Evolutionary conservation across 2,888 invertebrate genomes (phyloP).

Genomic region (Lepidonotus clava): DNA sequence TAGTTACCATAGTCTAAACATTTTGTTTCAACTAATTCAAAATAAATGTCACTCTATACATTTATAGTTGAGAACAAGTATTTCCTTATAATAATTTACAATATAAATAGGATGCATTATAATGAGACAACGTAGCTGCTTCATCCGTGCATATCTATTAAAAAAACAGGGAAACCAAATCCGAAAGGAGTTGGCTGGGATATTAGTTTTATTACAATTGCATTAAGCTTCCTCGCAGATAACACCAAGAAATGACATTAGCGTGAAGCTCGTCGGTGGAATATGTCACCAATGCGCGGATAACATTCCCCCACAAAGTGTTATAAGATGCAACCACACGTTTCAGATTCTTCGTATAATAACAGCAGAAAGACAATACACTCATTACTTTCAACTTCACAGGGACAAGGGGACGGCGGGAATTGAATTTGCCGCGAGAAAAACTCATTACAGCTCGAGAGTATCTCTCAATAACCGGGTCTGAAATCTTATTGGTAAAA

Average conservation of each 20-base stretch:
- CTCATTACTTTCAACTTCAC: slow-evolving; percentile 47
- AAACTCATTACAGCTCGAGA: slow-evolving; percentile 19
- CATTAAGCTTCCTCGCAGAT: background rate
- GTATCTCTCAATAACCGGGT: slow-evolving; percentile 32
- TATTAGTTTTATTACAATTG: background rate
- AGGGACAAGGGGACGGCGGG: background rate
- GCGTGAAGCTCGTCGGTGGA: background rate
- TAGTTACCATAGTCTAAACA: too few relatives aligned
- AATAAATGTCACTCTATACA: too few relatives aligned
- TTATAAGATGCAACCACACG: background rate
- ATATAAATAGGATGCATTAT: too few relatives aligned
- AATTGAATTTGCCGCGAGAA: slow-evolving; percentile 34
- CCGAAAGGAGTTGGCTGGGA: background rate
- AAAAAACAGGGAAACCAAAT: background rate
- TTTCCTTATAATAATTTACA: too few relatives aligned
- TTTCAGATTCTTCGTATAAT: slow-evolving; percentile 1
- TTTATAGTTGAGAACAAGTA: too few relatives aligned
- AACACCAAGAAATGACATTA: background rate
- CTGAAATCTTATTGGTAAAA: slow-evolving; percentile 49
- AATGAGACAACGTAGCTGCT: too few relatives aligned
- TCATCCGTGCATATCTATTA: too few relatives aligned
- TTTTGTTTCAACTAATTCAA: too few relatives aligned
- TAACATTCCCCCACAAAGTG: background rate
- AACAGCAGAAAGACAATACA: slow-evolving; percentile 35
- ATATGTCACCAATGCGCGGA: background rate